phyloP scores from a whole-genome alignment of 2,797 vertebrate genomes.

The Limosa lapponica region DNA sequence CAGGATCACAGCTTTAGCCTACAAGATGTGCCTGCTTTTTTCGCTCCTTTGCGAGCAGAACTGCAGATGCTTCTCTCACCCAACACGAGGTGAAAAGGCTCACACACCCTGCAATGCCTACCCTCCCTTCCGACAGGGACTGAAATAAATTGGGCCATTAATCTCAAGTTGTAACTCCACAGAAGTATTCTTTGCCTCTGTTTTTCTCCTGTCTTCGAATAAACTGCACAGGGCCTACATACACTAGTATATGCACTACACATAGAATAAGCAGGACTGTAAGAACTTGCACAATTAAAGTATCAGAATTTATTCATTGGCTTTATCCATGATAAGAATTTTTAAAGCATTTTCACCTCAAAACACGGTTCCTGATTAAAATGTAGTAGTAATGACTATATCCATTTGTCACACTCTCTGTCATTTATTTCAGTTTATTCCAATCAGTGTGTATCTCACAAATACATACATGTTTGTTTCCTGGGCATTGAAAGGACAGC shows the following conservation, averaged over 20 bases:
- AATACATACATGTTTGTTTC: not conserved
- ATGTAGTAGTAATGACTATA: not conserved
- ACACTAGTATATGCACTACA: not conserved
- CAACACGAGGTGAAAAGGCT: accelerated
- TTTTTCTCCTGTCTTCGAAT: not conserved
- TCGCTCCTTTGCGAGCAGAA: accelerated
- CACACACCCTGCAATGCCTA: accelerated
- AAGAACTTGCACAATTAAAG: not conserved
- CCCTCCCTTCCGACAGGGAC: not conserved
- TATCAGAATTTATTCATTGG: not conserved
- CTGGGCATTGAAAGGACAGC: not conserved
- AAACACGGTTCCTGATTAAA: not conserved
- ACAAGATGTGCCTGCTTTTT: accelerated
- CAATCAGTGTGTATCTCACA: not conserved
- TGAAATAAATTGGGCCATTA: not conserved
- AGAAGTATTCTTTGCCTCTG: not conserved
- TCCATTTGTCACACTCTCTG: not conserved
- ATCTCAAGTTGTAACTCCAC: not conserved
- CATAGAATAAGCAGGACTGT: not conserved
- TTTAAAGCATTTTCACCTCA: not conserved
- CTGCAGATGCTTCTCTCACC: not conserved
- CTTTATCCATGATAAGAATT: not conserved
- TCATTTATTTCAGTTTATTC: not conserved
- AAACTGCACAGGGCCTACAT: not conserved
- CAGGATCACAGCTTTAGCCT: not conserved